Evolutionary conservation across 2,113 vertebrate genomes (phyloP).

Genomic region (crab-eating macaque (Macaca fascicularis)): T2T-MFA8v1.1 NC_088378.1:127258001-127258500

Average conservation of each 20-base stretch:
- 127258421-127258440: no score
- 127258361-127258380: not conserved
- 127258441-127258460: not conserved
- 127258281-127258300: not conserved
- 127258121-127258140: not conserved
- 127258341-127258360: not conserved
- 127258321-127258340: not conserved
- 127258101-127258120: no score
- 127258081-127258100: not conserved
- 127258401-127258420: no score
- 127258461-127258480: conserved; percentile 47
- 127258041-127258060: not conserved
- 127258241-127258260: not conserved
- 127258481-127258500: conserved; percentile 74
- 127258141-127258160: not conserved
- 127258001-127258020: not conserved
- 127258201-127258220: not conserved
- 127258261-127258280: not conserved
- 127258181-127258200: not conserved
- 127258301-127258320: not conserved
- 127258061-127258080: not conserved
- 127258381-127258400: no score
- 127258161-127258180: not conserved
- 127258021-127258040: not conserved
- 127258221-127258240: not conserved